Percentiles rank a stretch among this genome's conserved stretches.
Conservation (phyloP, 1,140 invertebrate genomes). For the Pseudomyrmex dendroicus region DNA sequence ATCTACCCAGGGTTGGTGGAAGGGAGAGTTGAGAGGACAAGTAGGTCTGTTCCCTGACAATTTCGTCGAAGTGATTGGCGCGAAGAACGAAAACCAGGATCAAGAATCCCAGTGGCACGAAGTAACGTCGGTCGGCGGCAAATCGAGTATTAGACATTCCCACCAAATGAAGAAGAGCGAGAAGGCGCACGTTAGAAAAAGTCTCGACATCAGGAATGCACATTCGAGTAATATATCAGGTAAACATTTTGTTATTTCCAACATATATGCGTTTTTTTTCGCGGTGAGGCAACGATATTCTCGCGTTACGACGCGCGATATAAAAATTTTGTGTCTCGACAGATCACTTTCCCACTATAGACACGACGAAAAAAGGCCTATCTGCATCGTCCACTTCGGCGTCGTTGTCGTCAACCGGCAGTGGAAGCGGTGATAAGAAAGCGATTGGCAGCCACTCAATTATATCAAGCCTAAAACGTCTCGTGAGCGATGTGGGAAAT, state of each 20-base stretch:
- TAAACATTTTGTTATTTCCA: not conserved
- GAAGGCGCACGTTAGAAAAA: slow-evolving; percentile 79
- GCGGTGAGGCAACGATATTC: not conserved
- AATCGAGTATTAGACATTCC: slow-evolving; percentile 67
- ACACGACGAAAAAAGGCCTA: slow-evolving; percentile 64
- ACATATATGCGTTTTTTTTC: too few species aligned
- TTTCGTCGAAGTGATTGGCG: slow-evolving; percentile 92
- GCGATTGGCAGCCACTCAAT: slow-evolving; percentile 71
- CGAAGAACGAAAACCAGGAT: slow-evolving; percentile 73
- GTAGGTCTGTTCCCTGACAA: slow-evolving; percentile 98
- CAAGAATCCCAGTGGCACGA: slow-evolving; percentile 75
- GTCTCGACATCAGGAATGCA: slow-evolving; percentile 74
- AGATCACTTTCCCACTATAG: slow-evolving; percentile 56
- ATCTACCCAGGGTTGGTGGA: slow-evolving; percentile 91
- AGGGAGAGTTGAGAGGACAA: slow-evolving; percentile 95
- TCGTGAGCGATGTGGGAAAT: slow-evolving; percentile 74
- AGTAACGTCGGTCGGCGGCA: slow-evolving; percentile 64
- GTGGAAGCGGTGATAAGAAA: slow-evolving; percentile 75
- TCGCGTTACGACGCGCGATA: not conserved
- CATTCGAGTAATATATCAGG: slow-evolving; percentile 65
- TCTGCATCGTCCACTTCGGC: slow-evolving; percentile 62
- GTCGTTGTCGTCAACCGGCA: slow-evolving; percentile 50
- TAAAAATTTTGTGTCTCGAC: not conserved
- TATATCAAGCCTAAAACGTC: slow-evolving; percentile 79
- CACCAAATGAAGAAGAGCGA: slow-evolving; percentile 76